Conservation (phyloP, 2,888 invertebrate genomes). For the Sinhomidia bicolor region DNA sequence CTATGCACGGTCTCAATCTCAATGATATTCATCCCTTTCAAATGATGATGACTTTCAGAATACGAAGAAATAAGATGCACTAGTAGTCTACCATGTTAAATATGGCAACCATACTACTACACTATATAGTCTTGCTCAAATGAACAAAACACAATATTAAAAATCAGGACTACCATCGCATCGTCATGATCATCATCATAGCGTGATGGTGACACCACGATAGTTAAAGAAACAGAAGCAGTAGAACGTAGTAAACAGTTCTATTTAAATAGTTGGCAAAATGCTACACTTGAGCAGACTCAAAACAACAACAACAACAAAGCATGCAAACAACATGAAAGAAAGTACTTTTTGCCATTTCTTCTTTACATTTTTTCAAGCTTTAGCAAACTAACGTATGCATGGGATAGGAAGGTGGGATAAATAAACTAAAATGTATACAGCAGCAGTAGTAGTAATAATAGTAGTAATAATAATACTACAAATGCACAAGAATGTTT, state of each 20-base stretch:
- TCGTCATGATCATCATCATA: conserved; percentile 18
- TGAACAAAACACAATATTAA: conserved; percentile 18
- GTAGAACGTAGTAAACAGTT: neutral
- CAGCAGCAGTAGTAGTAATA: too few relatives aligned
- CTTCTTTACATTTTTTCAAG: too few relatives aligned
- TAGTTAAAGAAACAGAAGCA: neutral
- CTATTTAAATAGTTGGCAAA: conserved; percentile 26
- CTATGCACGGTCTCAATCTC: neutral
- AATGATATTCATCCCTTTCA: neutral
- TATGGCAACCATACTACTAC: neutral
- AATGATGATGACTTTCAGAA: conserved; percentile 7
- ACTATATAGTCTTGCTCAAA: neutral
- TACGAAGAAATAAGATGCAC: too few relatives aligned
- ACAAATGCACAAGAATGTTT: neutral
- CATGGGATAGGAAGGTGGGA: neutral
- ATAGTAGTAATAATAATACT: neutral
- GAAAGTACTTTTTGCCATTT: conserved; percentile 31
- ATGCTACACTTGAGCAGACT: neutral
- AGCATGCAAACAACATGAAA: conserved; percentile 11
- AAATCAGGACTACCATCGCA: conserved; percentile 27
- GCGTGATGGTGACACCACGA: conserved; percentile 11
- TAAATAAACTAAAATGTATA: neutral
- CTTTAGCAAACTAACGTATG: neutral
- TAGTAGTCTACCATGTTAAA: neutral
- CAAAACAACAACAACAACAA: conserved; percentile 33